Evolutionary conservation across 1,140 invertebrate genomes (phyloP).

Genomic region (Platorchestia sp.): DNA sequence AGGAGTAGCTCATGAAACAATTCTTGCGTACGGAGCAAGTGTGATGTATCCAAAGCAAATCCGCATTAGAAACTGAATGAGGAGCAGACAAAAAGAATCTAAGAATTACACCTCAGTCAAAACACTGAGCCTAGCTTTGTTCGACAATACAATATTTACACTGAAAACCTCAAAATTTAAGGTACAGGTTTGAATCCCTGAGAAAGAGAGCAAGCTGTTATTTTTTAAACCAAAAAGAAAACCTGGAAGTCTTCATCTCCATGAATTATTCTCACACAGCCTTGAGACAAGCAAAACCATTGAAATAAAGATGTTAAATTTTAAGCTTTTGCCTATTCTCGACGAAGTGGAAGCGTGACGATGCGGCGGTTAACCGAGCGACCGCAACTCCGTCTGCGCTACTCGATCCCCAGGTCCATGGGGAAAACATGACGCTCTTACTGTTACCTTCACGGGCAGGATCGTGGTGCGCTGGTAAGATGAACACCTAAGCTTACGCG

Average conservation of each 20-base stretch:
- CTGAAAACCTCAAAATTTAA: not conserved
- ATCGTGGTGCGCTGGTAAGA: not conserved
- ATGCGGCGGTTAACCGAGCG: constrained; percentile 7
- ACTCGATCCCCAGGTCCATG: not conserved
- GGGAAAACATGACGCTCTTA: not conserved
- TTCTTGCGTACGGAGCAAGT: not conserved
- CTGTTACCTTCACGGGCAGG: not conserved
- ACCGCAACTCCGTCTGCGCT: not conserved
- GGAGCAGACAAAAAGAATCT: not conserved
- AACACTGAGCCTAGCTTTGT: not conserved
- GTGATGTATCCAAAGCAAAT: not conserved
- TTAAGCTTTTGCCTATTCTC: not conserved
- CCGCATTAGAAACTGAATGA: not conserved
- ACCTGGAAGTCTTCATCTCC: not conserved
- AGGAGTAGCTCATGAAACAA: not conserved
- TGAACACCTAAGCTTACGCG: not conserved
- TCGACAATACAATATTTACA: not conserved
- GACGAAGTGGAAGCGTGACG: constrained; percentile 7
- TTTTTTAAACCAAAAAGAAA: not conserved
- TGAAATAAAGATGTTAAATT: not conserved
- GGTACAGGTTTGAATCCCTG: not conserved
- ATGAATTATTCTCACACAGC: not conserved
- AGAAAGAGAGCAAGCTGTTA: not conserved
- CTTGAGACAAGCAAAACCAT: not conserved
- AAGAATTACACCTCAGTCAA: not conserved